Conservation (phyloP, 2,113 vertebrate genomes). For the Todiramphus saurophagus region DNA sequence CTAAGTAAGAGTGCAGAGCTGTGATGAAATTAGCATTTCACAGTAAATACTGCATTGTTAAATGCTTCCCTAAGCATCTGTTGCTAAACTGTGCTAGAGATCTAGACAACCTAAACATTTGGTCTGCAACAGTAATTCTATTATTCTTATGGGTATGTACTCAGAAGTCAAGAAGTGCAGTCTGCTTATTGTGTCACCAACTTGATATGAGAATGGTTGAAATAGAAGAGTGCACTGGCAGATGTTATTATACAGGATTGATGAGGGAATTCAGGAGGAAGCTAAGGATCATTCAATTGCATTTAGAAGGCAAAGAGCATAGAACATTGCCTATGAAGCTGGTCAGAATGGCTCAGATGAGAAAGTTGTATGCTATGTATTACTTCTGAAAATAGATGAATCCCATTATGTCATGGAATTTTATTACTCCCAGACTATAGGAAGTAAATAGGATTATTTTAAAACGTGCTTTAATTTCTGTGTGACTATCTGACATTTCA, state of each 20-base stretch:
- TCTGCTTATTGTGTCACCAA: not conserved
- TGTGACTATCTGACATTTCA: not conserved
- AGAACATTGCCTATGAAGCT: not conserved
- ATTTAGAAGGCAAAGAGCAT: not conserved
- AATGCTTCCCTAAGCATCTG: not conserved
- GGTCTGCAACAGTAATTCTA: not conserved
- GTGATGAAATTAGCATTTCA: not conserved
- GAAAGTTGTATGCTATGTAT: not conserved
- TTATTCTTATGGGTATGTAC: not conserved
- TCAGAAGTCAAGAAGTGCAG: not conserved
- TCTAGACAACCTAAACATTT: not conserved
- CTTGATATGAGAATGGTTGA: not conserved
- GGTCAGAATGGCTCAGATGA: not conserved
- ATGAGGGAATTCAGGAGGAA: constrained; percentile 5
- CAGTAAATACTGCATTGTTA: not conserved
- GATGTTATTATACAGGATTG: not conserved
- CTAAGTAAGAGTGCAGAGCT: not conserved
- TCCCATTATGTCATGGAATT: not conserved
- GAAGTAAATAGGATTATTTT: not conserved
- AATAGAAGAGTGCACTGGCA: not conserved
- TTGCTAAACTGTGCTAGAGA: not conserved
- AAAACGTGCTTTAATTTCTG: not conserved
- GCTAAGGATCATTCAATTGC: not conserved
- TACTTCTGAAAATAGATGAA: not conserved
- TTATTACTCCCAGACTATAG: not conserved